Conservation (phyloP, 2,888 invertebrate genomes). For the Schizotus pectinicornis region DNA sequence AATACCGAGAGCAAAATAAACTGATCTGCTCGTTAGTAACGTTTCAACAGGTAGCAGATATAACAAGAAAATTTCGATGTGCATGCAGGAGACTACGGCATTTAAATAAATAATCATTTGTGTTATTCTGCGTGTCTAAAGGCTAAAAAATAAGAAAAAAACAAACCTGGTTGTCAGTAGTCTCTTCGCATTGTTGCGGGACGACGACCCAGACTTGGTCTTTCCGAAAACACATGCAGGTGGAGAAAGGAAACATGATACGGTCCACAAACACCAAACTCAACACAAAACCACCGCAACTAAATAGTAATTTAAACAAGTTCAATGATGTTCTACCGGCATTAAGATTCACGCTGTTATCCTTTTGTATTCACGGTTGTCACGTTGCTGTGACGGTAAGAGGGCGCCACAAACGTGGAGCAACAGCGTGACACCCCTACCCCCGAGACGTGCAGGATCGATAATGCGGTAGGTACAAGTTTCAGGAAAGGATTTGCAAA, state of each 20-base stretch:
- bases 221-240: constrained; percentile 70
- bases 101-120: too few relatives aligned
- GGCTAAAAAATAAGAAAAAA: background rate
- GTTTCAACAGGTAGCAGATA: too few relatives aligned
- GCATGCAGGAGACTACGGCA: too few relatives aligned
- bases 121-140: too few relatives aligned
- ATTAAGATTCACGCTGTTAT: constrained; percentile 26
- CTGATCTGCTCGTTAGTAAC: too few relatives aligned
- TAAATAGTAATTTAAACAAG: constrained; percentile 32
- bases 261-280: constrained; percentile 63
- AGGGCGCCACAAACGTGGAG: constrained; percentile 26
- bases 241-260: constrained; percentile 37
- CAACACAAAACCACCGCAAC: constrained; percentile 65
- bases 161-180: constrained; percentile 17
- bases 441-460: constrained; percentile 18
- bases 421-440: constrained; percentile 19
- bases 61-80: too few relatives aligned
- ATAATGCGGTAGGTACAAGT: constrained; percentile 4
- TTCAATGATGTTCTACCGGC: constrained; percentile 32
- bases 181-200: constrained; percentile 17
- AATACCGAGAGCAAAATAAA: too few relatives aligned
- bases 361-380: constrained; percentile 26
- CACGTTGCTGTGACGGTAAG: constrained; percentile 22
- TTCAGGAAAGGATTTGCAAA: constrained; percentile 2
- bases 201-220: constrained; percentile 29